Evolutionary conservation across 2,797 vertebrate genomes (phyloP).

Genomic region (Myotis planiceps): DNA sequence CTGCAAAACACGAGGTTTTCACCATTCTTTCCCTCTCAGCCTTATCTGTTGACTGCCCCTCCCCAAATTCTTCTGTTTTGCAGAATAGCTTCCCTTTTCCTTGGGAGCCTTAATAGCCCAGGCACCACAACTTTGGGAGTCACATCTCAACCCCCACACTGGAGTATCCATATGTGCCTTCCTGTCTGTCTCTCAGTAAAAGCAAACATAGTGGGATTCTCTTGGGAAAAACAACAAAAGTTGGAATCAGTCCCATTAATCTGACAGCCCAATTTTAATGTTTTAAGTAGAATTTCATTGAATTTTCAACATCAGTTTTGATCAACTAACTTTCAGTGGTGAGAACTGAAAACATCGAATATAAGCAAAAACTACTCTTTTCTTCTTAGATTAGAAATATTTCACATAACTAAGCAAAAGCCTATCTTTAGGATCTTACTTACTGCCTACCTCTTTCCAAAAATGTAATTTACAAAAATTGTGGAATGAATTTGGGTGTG

Average conservation of each 20-base stretch:
- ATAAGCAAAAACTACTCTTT: conserved; percentile 40
- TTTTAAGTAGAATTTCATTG: conserved; percentile 39
- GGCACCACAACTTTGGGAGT: not conserved
- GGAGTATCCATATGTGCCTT: not conserved
- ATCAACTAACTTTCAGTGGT: conserved; percentile 56
- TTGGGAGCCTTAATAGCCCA: not conserved
- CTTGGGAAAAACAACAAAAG: conserved; percentile 2
- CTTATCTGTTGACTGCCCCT: not conserved
- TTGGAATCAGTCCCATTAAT: conserved; percentile 28
- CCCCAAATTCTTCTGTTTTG: not conserved
- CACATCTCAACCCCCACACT: not conserved
- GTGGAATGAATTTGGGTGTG: conserved; percentile 21
- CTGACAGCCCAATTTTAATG: conserved; percentile 41
- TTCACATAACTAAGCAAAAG: conserved; percentile 68
- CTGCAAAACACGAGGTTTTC: not conserved
- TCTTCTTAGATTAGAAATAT: conserved; percentile 45
- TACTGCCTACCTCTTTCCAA: conserved; percentile 73
- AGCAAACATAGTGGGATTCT: conserved; percentile 8
- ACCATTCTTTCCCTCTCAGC: not conserved
- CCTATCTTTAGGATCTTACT: conserved; percentile 53
- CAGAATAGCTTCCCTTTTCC: not conserved
- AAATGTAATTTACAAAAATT: conserved; percentile 67
- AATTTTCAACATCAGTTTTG: conserved; percentile 42
- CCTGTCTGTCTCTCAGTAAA: conserved; percentile 2
- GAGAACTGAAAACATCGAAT: conserved; percentile 33